Percentiles rank a stretch among this genome's conserved stretches.
Evolutionary conservation across 2,888 invertebrate genomes (phyloP).

Genomic region (Noctua fimbriata): DNA sequence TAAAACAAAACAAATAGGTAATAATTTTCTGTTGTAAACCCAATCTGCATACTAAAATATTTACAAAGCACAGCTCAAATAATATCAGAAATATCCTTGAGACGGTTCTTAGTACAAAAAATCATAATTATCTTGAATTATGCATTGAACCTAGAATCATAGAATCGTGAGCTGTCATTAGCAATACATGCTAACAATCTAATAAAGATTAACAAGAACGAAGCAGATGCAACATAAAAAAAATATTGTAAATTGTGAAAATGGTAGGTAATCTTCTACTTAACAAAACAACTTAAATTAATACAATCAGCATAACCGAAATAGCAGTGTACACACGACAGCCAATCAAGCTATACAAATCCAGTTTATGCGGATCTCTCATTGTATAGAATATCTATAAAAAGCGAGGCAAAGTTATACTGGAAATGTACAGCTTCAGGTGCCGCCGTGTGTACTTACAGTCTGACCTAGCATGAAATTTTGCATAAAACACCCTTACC

Average conservation of each 20-base stretch:
- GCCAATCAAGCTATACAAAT: too few relatives aligned
- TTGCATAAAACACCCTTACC: too few relatives aligned
- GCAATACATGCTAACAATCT: not conserved
- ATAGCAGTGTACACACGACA: too few relatives aligned
- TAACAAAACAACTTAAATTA: too few relatives aligned
- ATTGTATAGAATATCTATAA: too few relatives aligned
- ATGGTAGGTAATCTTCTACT: too few relatives aligned
- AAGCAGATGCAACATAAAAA: not conserved
- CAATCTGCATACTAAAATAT: not conserved
- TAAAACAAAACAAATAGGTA: not conserved
- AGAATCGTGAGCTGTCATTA: slow-evolving; percentile 6
- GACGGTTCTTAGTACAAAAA: slow-evolving; percentile 12
- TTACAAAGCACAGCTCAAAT: slow-evolving; percentile 9
- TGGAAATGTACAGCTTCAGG: too few relatives aligned
- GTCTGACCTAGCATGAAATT: too few relatives aligned
- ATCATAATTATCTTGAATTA: slow-evolving; percentile 1
- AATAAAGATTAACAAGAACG: not conserved
- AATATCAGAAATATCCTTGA: slow-evolving; percentile 4
- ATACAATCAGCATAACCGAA: too few relatives aligned
- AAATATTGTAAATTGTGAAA: not conserved
- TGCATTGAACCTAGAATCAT: not conserved
- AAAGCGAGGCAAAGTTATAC: too few relatives aligned
- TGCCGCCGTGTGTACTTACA: too few relatives aligned
- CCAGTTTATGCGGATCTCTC: too few relatives aligned
- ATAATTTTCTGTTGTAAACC: not conserved